Conservation (phyloP, 2,113 vertebrate species). For the Halichoerus grypus region DNA sequence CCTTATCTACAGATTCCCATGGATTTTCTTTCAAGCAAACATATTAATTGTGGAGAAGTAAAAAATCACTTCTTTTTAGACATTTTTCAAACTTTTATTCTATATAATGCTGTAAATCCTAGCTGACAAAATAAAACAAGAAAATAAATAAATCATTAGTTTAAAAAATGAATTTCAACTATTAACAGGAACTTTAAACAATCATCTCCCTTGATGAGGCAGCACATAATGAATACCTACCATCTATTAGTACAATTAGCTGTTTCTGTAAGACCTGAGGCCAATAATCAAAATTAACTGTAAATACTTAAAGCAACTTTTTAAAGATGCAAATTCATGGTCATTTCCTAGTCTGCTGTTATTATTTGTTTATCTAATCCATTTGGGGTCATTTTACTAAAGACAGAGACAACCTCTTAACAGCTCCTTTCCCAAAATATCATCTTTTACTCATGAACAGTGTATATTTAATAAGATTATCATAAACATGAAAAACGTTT, state of each 20-base stretch:
- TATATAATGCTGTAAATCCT: background rate
- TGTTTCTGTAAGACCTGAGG: background rate
- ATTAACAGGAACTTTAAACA: constrained; percentile 17
- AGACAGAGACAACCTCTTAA: background rate
- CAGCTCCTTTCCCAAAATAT: background rate
- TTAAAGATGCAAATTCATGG: background rate
- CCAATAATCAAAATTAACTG: constrained; percentile 28
- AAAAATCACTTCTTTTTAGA: background rate
- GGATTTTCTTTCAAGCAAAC: constrained; percentile 27
- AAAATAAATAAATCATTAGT: background rate
- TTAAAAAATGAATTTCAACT: background rate
- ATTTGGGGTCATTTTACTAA: background rate
- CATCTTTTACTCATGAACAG: background rate
- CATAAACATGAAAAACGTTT: background rate
- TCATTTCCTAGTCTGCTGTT: background rate
- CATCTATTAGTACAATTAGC: constrained; percentile 26
- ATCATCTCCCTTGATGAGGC: constrained; percentile 12
- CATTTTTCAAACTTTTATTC: background rate
- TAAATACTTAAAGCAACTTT: constrained; percentile 24
- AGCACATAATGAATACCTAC: constrained; percentile 30
- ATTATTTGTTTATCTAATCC: background rate
- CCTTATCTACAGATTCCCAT: background rate
- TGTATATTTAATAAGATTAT: background rate
- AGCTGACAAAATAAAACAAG: background rate
- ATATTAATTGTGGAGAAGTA: background rate